These are phyloP conservation scores for Salvelinus namaycush DNA, from an alignment of 2,113 vertebrate genomes.

Conservation along the genomic window DNA sequence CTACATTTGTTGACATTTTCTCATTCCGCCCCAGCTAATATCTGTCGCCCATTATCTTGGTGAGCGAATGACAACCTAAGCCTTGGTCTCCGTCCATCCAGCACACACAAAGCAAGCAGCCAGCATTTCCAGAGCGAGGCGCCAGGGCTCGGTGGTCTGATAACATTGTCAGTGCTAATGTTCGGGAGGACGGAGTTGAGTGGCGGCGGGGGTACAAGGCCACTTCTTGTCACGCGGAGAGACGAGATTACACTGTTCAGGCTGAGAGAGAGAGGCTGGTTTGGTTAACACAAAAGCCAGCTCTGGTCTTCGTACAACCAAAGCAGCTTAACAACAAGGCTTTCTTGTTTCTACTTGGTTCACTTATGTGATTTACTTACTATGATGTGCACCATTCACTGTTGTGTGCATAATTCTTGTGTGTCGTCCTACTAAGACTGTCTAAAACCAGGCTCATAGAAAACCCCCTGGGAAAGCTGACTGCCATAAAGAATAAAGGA, in stretches of 20 bases:
- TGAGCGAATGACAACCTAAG: constrained; percentile 23
- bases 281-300: not conserved
- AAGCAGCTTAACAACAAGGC: constrained; percentile 31
- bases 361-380: constrained; percentile 5
- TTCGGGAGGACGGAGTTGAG: constrained; percentile 30
- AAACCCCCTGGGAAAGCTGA: too few relatives aligned
- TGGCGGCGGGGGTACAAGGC: constrained; percentile 33
- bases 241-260: constrained; percentile 11
- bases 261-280: constrained; percentile 8
- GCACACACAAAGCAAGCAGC: constrained; percentile 14
- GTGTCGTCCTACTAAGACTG: too few relatives aligned
- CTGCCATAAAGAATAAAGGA: too few relatives aligned
- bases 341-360: constrained; percentile 29
- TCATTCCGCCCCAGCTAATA: constrained; percentile 36
- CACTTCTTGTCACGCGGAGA: constrained; percentile 28
- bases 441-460: too few relatives aligned
- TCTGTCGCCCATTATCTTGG: constrained; percentile 37
- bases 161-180: constrained; percentile 46
- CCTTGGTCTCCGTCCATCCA: constrained; percentile 17
- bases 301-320: constrained; percentile 15
- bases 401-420: not conserved
- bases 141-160: constrained; percentile 9
- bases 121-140: not conserved
- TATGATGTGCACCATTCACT: not conserved
- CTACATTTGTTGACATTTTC: constrained; percentile 37